Percentiles rank a stretch among this genome's conserved stretches.
These are phyloP conservation scores for Corythornis madagascariensis DNA, from an alignment of 2,113 vertebrate genomes.

Conservation along the genomic window DNA sequence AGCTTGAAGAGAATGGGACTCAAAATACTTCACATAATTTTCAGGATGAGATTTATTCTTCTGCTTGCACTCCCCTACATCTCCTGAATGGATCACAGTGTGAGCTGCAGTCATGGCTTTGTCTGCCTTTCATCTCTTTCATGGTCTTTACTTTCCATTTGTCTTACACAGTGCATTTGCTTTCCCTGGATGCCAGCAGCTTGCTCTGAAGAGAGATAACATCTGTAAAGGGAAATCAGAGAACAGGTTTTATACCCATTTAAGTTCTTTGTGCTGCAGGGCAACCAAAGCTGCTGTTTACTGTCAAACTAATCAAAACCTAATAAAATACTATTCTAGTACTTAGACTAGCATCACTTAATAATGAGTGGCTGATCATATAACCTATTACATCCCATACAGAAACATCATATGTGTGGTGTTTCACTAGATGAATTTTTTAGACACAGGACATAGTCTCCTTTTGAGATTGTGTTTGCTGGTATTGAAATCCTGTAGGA, in stretches of 20 bases:
- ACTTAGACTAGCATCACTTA: neutral
- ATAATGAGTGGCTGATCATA: neutral
- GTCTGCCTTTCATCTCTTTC: neutral
- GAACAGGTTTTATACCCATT: neutral
- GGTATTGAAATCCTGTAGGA: neutral
- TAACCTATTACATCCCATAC: neutral
- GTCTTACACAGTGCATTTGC: neutral
- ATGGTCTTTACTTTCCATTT: neutral
- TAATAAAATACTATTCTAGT: neutral
- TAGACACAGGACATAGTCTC: neutral
- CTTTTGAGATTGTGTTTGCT: neutral
- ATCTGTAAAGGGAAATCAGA: neutral
- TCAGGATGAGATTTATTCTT: neutral
- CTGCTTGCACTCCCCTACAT: neutral
- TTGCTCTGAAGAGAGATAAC: neutral
- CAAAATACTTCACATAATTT: fast-evolving
- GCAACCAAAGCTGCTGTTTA: neutral
- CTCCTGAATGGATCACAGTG: neutral
- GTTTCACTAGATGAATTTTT: neutral
- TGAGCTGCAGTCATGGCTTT: neutral
- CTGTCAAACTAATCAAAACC: neutral
- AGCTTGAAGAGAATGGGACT: neutral
- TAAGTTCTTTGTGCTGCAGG: neutral
- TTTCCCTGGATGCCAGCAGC: neutral
- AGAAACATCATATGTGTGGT: neutral